Conservation (phyloP, 2,113 vertebrate genomes). For the Spermophilus dauricus region DNA sequence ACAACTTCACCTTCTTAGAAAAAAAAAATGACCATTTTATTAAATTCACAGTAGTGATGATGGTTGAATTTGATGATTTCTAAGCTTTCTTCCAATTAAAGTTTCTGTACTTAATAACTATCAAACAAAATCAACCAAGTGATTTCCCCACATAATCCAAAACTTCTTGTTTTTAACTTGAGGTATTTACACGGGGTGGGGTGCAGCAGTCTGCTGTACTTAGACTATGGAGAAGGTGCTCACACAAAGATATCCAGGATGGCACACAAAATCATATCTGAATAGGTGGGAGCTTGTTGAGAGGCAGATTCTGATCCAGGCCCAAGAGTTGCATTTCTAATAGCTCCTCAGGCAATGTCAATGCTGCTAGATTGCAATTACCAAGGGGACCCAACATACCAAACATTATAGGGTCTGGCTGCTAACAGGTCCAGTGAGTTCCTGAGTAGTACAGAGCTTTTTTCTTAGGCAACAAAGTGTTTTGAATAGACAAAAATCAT, state of each 20-base stretch:
- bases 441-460: background rate
- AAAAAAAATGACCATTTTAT: background rate
- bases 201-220: background rate
- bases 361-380: background rate
- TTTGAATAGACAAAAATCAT: slow-evolving; percentile 33
- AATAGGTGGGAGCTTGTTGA: background rate
- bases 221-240: background rate
- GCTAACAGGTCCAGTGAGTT: background rate
- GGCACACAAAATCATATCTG: background rate
- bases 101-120: slow-evolving; percentile 17
- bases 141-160: background rate
- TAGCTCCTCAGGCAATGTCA: background rate
- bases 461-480: background rate
- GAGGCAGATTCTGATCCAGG: background rate
- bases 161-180: background rate
- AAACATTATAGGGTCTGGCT: background rate
- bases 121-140: background rate
- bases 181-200: background rate
- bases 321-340: background rate
- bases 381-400: background rate
- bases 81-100: slow-evolving; percentile 1
- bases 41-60: background rate
- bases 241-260: background rate
- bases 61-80: background rate
- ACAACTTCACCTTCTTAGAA: slow-evolving; percentile 29